These are phyloP conservation scores for Novumbra hubbsi DNA, from an alignment of 2,797 vertebrate species.

Conservation along the genomic window DNA sequence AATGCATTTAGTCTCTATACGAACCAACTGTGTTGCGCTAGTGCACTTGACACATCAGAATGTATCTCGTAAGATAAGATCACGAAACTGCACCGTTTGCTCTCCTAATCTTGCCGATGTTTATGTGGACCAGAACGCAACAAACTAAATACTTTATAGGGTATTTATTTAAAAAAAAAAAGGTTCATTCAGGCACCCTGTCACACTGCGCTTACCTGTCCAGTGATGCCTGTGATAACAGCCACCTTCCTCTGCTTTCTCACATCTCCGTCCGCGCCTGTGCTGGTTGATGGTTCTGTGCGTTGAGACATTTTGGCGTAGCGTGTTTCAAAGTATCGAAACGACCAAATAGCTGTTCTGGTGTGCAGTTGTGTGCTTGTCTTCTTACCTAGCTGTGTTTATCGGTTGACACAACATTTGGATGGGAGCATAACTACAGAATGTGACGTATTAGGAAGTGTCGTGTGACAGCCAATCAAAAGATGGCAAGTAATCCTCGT, in stretches of 20 bases:
- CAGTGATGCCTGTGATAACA: slow-evolving; percentile 80
- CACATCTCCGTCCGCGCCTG: slow-evolving; percentile 33
- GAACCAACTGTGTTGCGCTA: background rate
- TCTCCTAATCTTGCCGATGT: background rate
- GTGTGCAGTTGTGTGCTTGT: background rate
- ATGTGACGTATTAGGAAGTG: slow-evolving; percentile 50
- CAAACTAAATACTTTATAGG: background rate
- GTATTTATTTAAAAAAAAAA: background rate
- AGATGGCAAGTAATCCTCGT: slow-evolving; percentile 7
- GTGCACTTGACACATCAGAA: background rate
- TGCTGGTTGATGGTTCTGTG: slow-evolving; percentile 19
- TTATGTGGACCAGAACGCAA: background rate
- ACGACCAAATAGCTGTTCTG: background rate
- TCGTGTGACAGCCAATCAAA: slow-evolving; percentile 56
- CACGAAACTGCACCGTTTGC: background rate
- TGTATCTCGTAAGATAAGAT: background rate
- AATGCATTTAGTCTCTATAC: background rate
- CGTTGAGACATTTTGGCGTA: slow-evolving; percentile 62
- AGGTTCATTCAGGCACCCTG: background rate
- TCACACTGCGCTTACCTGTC: slow-evolving; percentile 68
- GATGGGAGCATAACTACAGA: slow-evolving; percentile 35
- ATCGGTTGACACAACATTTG: slow-evolving; percentile 5
- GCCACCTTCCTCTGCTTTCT: slow-evolving; percentile 66
- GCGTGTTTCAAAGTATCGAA: background rate
- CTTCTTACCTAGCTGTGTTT: background rate